Percentiles rank a stretch among this genome's conserved stretches.
These are phyloP conservation scores for Leptinotarsa undecemlineata DNA, from an alignment of 1,140 invertebrate genomes.

Conservation along the genomic window DNA sequence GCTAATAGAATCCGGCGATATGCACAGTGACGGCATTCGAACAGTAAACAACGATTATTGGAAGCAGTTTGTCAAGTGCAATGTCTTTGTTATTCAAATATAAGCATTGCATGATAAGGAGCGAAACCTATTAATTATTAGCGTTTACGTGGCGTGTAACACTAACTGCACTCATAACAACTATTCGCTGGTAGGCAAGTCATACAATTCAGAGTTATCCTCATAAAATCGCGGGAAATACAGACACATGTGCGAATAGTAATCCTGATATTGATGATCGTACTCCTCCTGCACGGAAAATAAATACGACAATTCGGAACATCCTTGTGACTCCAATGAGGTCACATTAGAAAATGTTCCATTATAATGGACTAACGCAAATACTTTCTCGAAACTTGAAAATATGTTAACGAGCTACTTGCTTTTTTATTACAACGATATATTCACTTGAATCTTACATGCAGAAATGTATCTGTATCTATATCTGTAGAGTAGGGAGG, in stretches of 20 bases:
- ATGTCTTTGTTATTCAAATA: slow-evolving; percentile 44
- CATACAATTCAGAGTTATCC: slow-evolving; percentile 16
- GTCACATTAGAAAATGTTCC: no score
- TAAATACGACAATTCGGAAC: no score
- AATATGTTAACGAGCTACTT: no score
- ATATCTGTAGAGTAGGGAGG: no score
- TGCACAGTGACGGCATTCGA: slow-evolving; percentile 6
- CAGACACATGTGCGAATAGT: neutral
- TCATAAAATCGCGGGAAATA: slow-evolving; percentile 13
- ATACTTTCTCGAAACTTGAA: no score
- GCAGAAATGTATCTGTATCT: no score
- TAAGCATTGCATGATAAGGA: slow-evolving; percentile 35
- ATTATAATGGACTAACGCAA: no score
- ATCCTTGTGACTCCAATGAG: no score
- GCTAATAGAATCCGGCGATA: neutral
- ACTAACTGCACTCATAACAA: slow-evolving; percentile 22
- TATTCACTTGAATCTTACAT: no score
- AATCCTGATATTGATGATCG: neutral
- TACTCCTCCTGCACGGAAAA: neutral
- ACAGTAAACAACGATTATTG: slow-evolving; percentile 36
- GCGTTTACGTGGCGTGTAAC: slow-evolving; percentile 17
- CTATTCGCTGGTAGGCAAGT: slow-evolving; percentile 13
- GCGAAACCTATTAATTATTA: slow-evolving; percentile 38
- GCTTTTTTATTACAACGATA: no score
- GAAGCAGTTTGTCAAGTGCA: slow-evolving; percentile 35